These are phyloP conservation scores for Caligus rogercresseyi DNA, from an alignment of 1,140 invertebrate genomes.

Conservation along the genomic window DNA sequence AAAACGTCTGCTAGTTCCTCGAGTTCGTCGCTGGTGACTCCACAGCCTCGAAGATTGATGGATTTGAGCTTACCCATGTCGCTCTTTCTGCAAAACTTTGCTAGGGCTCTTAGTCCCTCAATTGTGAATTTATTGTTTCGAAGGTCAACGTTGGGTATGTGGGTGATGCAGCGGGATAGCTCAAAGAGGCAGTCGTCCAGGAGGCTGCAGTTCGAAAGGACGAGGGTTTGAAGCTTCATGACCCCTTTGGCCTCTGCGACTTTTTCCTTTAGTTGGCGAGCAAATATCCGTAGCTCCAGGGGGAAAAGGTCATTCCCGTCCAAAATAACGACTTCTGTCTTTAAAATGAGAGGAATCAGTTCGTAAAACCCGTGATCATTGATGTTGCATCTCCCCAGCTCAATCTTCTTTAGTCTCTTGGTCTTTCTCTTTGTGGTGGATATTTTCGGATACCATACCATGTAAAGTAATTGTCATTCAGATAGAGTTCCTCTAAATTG, in stretches of 20 bases:
- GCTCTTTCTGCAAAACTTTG: background rate
- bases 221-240: background rate
- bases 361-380: constrained; percentile 10
- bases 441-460: constrained; percentile 9
- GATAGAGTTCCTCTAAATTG: background rate
- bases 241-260: background rate
- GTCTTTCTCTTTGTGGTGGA: background rate
- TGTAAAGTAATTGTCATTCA: background rate
- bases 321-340: background rate
- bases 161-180: background rate
- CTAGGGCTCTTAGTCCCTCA: background rate
- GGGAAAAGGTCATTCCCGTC: constrained; percentile 4
- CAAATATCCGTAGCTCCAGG: constrained; percentile 3
- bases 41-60: constrained; percentile 7
- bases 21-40: background rate
- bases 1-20: background rate
- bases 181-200: constrained; percentile 4
- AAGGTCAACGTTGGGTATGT: background rate
- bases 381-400: background rate
- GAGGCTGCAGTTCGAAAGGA: constrained; percentile 1
- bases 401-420: background rate
- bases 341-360: constrained; percentile 1
- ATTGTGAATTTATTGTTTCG: background rate
- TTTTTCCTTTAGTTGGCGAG: background rate
- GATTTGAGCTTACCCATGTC: constrained; percentile 5